phyloP scores from a whole-genome alignment of 2,113 vertebrate genomes.

The Cardinalis cardinalis region DNA sequence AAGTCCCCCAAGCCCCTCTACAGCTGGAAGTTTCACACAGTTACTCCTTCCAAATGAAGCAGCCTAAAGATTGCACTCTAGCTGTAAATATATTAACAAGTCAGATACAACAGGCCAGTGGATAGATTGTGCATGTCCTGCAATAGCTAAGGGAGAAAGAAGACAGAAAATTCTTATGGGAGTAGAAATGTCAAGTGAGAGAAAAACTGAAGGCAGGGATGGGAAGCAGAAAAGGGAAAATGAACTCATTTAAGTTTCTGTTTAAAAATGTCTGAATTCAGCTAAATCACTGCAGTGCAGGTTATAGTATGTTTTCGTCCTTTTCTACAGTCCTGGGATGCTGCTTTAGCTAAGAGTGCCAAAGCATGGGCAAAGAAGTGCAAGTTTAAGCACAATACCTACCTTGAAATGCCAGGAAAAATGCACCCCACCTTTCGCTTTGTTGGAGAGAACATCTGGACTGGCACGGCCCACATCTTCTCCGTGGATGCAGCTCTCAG shows the following conservation, averaged over 20 bases:
- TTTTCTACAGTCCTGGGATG: conserved; percentile 72
- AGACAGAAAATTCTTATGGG: not conserved
- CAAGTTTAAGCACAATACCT: conserved; percentile 34
- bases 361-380: conserved; percentile 74
- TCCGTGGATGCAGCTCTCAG: conserved; percentile 48
- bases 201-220: not conserved
- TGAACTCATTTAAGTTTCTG: not conserved
- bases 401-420: conserved; percentile 39
- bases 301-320: not conserved
- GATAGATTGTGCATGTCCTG: not conserved
- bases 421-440: conserved; percentile 58
- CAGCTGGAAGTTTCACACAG: not conserved
- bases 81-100: not conserved
- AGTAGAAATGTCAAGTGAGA: not conserved
- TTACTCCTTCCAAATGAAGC: not conserved
- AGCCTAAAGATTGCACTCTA: not conserved
- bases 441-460: conserved; percentile 76
- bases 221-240: not conserved
- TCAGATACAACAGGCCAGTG: not conserved
- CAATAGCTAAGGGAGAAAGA: not conserved
- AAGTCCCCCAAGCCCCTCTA: not conserved
- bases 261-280: not conserved
- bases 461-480: conserved; percentile 57
- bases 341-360: conserved; percentile 72
- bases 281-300: not conserved